Base-by-base conservation (phyloP, 2,888 invertebrate genomes). In the Chalcosyrphus nemorum region DNA sequence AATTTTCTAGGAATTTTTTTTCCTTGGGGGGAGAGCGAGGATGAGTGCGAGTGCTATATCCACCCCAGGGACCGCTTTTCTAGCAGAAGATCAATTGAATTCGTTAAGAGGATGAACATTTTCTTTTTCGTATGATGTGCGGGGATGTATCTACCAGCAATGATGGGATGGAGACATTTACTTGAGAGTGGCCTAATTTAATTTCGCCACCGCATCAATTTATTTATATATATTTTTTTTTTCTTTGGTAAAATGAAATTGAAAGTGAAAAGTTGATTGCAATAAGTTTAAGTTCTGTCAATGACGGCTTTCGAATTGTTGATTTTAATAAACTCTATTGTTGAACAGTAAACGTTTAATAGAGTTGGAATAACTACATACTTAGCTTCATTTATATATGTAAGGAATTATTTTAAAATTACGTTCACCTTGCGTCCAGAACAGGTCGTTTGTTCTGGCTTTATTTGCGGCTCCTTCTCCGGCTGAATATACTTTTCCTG, bases 251-350 rank as follows among this genome's bases (percentile, higher is more conserved):
- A 32, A 70, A 32, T 15, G 15, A 70, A 70, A 70, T 70, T 70
- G 45, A 45, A 70, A 70, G 70, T 57, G 70, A 70, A 57, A 57
- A 70, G 35, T 70, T 70, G 70, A 57, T 57, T 70, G 70, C 24
- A 57, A 57, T 70, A 70, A 70, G 45, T 57, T 70, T 47, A 47
- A 50, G 38, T 43, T 45, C 19, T 43, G 43, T 43, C 41, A 56
- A 68, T 43, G 59, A 11, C 11, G 45, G 17, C 17, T 45, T 45
- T 43, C 19, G 61, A 21, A 19, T 47, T 63, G 35, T n/a, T n/a
- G n/a, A n/a, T n/a, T n/a, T n/a, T n/a, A n/a, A n/a, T n/a, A n/a
- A n/a, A n/a, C n/a, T n/a, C n/a, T n/a, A n/a, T n/a, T n/a, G n/a
- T n/a, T n/a, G n/a, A n/a, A n/a, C n/a, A n/a, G n/a, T n/a, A n/a